Percentiles rank a stretch among this genome's conserved stretches.
Evolutionary conservation across 2,113 vertebrate genomes (phyloP).

Genomic region (Bufo gargarizans): DNA sequence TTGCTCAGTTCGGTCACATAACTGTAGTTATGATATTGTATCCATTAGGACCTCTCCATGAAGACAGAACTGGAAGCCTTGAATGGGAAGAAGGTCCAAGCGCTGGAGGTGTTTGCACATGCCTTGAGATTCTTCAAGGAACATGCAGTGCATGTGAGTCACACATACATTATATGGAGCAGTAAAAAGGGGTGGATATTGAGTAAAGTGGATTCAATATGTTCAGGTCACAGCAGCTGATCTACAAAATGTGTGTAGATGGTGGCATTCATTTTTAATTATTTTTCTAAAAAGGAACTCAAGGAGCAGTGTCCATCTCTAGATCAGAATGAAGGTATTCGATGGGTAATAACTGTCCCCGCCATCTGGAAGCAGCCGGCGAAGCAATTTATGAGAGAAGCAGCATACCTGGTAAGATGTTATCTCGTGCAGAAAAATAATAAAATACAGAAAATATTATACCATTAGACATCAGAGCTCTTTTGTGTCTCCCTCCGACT

Average conservation of each 20-base stretch:
- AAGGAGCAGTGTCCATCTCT: constrained; percentile 82
- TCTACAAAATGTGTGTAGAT: not conserved
- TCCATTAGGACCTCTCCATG: constrained; percentile 78
- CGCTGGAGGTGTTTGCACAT: constrained; percentile 91
- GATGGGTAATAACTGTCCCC: constrained; percentile 96
- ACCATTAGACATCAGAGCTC: no score
- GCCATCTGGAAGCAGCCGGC: constrained; percentile 97
- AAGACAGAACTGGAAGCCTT: constrained; percentile 89
- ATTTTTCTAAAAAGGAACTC: constrained; percentile 77
- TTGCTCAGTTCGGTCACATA: not conserved
- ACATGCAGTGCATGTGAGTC: constrained; percentile 86
- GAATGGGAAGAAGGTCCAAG: constrained; percentile 83
- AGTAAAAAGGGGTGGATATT: not conserved
- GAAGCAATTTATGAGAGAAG: constrained; percentile 98
- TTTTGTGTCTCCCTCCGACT: no score
- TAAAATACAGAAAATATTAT: no score
- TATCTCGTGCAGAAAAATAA: not conserved
- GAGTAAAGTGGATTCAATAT: not conserved
- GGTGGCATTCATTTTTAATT: not conserved
- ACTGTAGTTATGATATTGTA: not conserved
- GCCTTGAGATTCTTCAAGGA: constrained; percentile 90
- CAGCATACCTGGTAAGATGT: constrained; percentile 85
- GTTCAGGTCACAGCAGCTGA: not conserved
- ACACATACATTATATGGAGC: not conserved
- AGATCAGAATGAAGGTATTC: constrained; percentile 76